These are phyloP conservation scores for Torymus auratus DNA, from an alignment of 2,888 invertebrate genomes.

Conservation along the genomic window DNA sequence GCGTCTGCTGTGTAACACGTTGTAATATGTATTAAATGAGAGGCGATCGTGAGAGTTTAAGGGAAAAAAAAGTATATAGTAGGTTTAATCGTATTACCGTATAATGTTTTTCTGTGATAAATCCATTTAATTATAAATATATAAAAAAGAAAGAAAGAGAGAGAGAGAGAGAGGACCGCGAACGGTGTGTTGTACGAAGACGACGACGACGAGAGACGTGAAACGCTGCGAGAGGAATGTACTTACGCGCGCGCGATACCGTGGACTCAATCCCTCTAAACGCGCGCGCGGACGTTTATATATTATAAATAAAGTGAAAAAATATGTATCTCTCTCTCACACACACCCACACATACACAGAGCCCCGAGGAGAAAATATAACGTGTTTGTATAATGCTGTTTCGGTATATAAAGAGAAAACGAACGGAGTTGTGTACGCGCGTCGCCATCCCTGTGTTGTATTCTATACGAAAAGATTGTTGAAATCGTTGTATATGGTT, in stretches of 20 bases:
- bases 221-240: constrained; percentile 30
- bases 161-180: constrained; percentile 20
- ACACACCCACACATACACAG: not conserved
- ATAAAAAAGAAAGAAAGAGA: constrained; percentile 37
- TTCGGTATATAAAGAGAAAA: too few species aligned
- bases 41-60: constrained; percentile 40
- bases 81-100: constrained; percentile 65
- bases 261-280: constrained; percentile 30
- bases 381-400: constrained; percentile 44
- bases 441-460: too few species aligned
- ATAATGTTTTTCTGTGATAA: constrained; percentile 76
- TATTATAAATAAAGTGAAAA: constrained; percentile 32
- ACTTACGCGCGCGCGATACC: constrained; percentile 15
- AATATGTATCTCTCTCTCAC: too few species aligned
- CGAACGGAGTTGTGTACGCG: too few species aligned
- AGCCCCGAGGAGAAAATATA: constrained; percentile 21
- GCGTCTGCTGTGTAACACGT: constrained; percentile 47
- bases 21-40: constrained; percentile 42
- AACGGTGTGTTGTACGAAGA: too few species aligned
- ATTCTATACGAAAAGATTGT: not conserved
- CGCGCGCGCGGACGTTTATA: constrained; percentile 51
- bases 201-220: too few species aligned
- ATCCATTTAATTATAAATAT: constrained; percentile 66
- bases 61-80: constrained; percentile 48
- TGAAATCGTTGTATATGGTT: not conserved